Evolutionary conservation across 1,140 invertebrate species (phyloP), one percentile per base, ranked within the genome.

Genomic region (Drosophila watanabei): DNA sequence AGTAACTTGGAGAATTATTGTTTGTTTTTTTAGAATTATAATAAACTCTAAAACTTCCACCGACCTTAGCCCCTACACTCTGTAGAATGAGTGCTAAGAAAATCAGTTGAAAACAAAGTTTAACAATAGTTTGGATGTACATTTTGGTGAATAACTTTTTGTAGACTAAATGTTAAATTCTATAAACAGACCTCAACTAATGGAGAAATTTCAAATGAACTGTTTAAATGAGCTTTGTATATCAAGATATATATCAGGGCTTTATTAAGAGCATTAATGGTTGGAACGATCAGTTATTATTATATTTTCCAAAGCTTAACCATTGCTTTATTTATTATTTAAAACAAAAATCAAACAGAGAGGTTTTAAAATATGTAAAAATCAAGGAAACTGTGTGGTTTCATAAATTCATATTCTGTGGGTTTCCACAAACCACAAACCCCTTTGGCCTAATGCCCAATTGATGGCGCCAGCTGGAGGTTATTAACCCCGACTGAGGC

Each of bases 361-460:
- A n/a, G n/a, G n/a, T n/a, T n/a, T n/a, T n/a, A n/a, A n/a, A 30
- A 32, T 11, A 51, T 11, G 20, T 43, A 20, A 46, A 70, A 14
- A 41, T 39, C 7, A 32, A 13, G 33, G 24, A n/a, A 57, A n/a
- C 35, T 57, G 6, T 56, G 37, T 30, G 28, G 18, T 41, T 35
- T n/a, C 18, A 37, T 2, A 33, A 41, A 28, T 24, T 0, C 4
- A 51, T 46, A 45, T 39, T 73, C 32, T 41, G 24, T 51, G 16
- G n/a, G 3, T 2, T 46, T 39, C 24, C 33, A 14, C 10, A n/a
- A 72, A 33, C 68, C 35, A 28, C 24, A 30, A 37, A 13, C 35
- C 46, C 46, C 54, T 45, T 52, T 75, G 37, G 41, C 41, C 52
- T 91, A 90, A 91, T 90, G 60, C 51, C 37, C 68, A 86, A 91